These are phyloP conservation scores for Sarcoramphus papa DNA, from an alignment of 2,797 vertebrate genomes.

Conservation along the genomic window DNA sequence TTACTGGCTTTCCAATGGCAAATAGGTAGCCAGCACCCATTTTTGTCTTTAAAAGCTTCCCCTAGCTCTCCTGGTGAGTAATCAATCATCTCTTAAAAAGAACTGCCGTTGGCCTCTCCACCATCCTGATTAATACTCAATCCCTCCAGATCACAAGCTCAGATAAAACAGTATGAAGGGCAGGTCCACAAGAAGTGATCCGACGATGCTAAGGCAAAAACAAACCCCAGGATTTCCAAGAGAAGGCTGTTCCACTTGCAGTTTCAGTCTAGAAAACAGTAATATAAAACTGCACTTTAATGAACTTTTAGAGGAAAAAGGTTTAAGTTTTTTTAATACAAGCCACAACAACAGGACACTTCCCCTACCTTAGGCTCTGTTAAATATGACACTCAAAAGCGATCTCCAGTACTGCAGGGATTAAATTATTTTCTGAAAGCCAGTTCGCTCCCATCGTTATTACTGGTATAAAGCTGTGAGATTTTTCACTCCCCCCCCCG, in stretches of 20 bases:
- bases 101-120: neutral
- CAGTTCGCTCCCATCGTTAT: neutral
- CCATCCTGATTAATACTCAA: neutral
- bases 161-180: neutral
- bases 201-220: neutral
- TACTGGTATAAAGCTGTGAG: neutral
- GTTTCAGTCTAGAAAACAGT: neutral
- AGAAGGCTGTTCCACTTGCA: neutral
- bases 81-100: neutral
- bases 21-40: neutral
- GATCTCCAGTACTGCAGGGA: neutral
- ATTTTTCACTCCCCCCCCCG: accelerated
- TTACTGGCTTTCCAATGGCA: neutral
- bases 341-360: neutral
- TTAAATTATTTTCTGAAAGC: conserved; percentile 26
- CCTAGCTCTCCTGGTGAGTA: neutral
- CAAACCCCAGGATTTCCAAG: neutral
- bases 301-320: neutral
- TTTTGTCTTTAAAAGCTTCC: neutral
- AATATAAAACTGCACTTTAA: neutral
- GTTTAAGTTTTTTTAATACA: neutral
- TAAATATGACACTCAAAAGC: neutral
- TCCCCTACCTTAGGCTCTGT: neutral
- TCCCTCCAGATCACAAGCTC: neutral
- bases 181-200: neutral